Evolutionary conservation across 2,113 vertebrate species (phyloP), one percentile per base, ranked within the genome.

Genomic region (Alaudala cheleensis): DNA sequence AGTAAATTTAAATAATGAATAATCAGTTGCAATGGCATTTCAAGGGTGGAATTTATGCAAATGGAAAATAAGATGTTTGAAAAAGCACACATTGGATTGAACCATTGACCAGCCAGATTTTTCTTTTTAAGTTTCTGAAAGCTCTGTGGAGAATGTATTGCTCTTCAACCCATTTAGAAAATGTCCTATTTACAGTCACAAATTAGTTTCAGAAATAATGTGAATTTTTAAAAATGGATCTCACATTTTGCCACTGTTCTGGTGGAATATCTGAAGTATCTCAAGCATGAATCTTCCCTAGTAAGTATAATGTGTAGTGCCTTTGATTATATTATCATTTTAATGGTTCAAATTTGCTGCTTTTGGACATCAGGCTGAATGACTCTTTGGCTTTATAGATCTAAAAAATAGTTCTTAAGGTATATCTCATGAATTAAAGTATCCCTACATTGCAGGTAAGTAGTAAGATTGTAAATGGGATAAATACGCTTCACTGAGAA

Each of bases 1-100:
- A 89, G 86, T 61, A 89, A 94, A 80, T 79, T 92, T 88, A 86
- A 94, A 61, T 91, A 81, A 77, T 54, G 61, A 91, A 86, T 93
- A 65, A 80, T 70, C 33, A 56, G 47, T 70, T 91, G 28, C 40
- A 72, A 1, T 86, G 86, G 64, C 61, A 84, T 91, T 95, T 76
- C 57, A 85, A 76, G 70, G 49, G 23, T 86, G 73, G 45, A 69
- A 70, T 74, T 91, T 58, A 71, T 86, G 85, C 47, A 62, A 62
- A 83, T 74, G 4, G 31, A 81, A 95, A 56, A 90, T 72, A 71
- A 64, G 72, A 33, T 84, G 40, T 90, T 34, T 51, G 17, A 5
- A 72, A 70, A 42, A 70, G 28, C 5, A n/a, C 49, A 40, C 16
- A 39, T 74, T 74, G 57, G 49, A 65, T 60, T 54, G 82, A 90